Evolutionary conservation across 2,888 invertebrate species (phyloP).

Genomic region (Cryptus viduatorius): DNA sequence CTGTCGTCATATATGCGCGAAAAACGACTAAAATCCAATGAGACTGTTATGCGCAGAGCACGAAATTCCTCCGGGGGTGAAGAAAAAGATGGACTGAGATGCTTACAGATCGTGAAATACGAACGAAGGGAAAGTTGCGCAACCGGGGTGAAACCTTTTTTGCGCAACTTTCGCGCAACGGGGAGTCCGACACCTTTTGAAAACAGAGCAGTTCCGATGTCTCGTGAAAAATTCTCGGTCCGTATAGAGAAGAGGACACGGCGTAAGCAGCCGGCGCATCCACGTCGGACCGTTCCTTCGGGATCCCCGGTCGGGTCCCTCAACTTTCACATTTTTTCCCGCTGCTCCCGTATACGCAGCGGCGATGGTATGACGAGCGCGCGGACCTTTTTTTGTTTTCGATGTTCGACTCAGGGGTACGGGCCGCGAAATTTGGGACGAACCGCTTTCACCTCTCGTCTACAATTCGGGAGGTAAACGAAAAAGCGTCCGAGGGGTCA

Average conservation of each 20-base stretch:
- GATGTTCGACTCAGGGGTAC: conserved; percentile 58
- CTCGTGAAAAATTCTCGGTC: conserved; percentile 19
- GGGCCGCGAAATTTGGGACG: conserved; percentile 67
- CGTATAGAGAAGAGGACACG: conserved; percentile 31
- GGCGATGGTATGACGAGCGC: neutral
- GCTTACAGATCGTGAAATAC: conserved; percentile 50
- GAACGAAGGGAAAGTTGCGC: conserved; percentile 67
- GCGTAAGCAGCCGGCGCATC: conserved; percentile 17
- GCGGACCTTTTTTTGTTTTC: conserved; percentile 57
- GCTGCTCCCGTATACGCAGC: conserved; percentile 13
- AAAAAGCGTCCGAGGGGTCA: conserved; percentile 64
- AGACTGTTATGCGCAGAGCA: neutral
- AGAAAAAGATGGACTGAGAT: conserved; percentile 14
- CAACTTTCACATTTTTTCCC: conserved; percentile 82
- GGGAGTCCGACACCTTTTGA: conserved; percentile 78
- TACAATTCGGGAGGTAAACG: conserved; percentile 32
- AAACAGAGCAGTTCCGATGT: conserved; percentile 24
- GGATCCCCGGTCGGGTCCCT: conserved; percentile 54
- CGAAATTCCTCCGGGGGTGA: conserved; percentile 19
- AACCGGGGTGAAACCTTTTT: conserved; percentile 72
- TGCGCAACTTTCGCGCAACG: conserved; percentile 78
- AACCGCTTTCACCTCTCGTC: conserved; percentile 66
- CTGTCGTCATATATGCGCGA: conserved; percentile 22
- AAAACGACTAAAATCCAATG: conserved; percentile 49
- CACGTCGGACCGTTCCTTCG: conserved; percentile 47